Evolutionary conservation across 2,888 invertebrate genomes (phyloP), one percentile per base, ranked within the genome.

Genomic region (Cylindroiulus punctatus): DNA sequence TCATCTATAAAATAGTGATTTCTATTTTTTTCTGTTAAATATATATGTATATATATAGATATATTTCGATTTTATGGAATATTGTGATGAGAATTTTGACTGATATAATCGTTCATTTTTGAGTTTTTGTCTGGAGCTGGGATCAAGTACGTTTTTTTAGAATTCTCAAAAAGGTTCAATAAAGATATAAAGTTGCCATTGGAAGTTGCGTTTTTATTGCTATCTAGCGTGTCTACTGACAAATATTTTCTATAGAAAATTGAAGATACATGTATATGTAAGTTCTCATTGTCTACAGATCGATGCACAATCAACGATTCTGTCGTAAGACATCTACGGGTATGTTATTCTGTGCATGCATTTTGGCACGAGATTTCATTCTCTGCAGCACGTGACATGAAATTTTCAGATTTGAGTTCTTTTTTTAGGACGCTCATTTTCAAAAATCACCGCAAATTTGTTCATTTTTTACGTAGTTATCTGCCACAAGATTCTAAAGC

Each of bases 101-200:
- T 83, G 83, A 83, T 83, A 83, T 83, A 44, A 83, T 83, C 40
- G 44, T 83, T 83, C 83, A 44, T 83, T 83, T 83, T 83, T 42
- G 40, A 30, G 26, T 76, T 30, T 19, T 83, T 22, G 83, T 83
- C 83, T 83, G 83, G 83, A 83, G 42, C 44, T 83, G 83, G 83
- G 83, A 83, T 83, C 83, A 83, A 83, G 83, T 83, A 83, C 22
- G 83, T 83, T 83, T 57, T 65, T 83, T 83, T 83, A 83, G 83
- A 83, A 40, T 42, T 83, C 22, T 42, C 44, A n/a, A 83, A 40
- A 83, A 22, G 40, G 32, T 40, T 83, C 83, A 83, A 83, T 83
- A 83, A 83, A 83, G 44, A 44, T 83, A 30, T 76, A 65, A 82
- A 83, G 83, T 83, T 83, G 44, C 44, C 12, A 36, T 83, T 83